Evolutionary conservation across 2,797 vertebrate genomes (phyloP), one percentile per base, ranked within the genome.

Genomic region (Limosa lapponica): DNA sequence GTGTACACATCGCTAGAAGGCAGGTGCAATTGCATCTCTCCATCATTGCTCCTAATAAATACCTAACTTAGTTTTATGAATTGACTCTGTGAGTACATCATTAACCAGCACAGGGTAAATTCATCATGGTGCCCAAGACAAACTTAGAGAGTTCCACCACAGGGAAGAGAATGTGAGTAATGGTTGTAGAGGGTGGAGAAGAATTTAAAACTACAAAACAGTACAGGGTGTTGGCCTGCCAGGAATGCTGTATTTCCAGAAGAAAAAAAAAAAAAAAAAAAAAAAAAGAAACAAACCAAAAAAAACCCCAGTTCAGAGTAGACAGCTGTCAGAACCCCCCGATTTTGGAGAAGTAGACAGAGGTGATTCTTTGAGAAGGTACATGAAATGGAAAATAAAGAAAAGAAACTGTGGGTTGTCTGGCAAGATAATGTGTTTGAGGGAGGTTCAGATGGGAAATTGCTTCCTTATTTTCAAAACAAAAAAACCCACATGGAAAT

Each of bases 31-130:
- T 79, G 58, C 65, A 61, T 27, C 54, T 72, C 66, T 93, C 79
- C 49, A 62, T 89, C 84, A 79, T 25, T 34, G 44, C 37, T 77
- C 59, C 77, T 82, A 85, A 77, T 87, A 84, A 93, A 91, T 93
- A 90, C 24, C 71, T 73, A 90, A 70, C 43, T 73, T 54, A 30
- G 43, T 58, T 89, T 94, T 93, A 93, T 85, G 79, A 95, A 87
- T 85, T 65, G 84, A 58, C 66, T 89, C 79, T 48, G 37, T 37
- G 66, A 67, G 55, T 44, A 57, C 72, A 41, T 92, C 64, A 2
- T 84, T 90, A 90, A 81, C 72, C 28, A 71, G 52, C 69, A 41
- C 12, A 14, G 55, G 59, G 34, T 20, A 59, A 89, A 95, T 95
- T 80, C 79, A 66, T 88, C 90, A 64, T 9, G 10, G 39, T 90